Percentiles rank a stretch among this genome's conserved stretches.
Conservation (phyloP, 2,797 vertebrate genomes). For the Thunnus albacares region DNA sequence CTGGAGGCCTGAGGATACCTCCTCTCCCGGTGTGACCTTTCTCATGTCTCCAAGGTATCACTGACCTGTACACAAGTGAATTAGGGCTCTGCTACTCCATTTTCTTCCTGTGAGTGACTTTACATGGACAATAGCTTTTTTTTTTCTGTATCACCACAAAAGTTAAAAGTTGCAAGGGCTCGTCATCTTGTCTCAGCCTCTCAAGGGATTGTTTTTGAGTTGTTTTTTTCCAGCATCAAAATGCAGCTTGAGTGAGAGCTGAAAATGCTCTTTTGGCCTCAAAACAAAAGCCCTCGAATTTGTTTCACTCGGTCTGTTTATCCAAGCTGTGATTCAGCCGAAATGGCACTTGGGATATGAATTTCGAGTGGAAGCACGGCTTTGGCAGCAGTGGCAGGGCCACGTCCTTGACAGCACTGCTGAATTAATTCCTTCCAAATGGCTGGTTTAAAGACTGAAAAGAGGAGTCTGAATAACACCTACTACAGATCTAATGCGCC, state of each 20-base stretch:
- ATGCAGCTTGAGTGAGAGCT: constrained; percentile 42
- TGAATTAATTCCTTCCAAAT: constrained; percentile 67
- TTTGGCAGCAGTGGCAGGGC: constrained; percentile 42
- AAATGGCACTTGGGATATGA: constrained; percentile 63
- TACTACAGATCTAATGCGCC: constrained; percentile 51
- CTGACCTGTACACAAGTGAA: constrained; percentile 17
- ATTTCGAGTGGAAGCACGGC: constrained; percentile 53
- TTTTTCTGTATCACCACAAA: constrained; percentile 35
- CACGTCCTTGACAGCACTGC: constrained; percentile 56
- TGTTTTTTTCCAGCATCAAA: constrained; percentile 35
- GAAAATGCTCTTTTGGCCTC: constrained; percentile 48
- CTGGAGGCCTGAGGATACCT: constrained; percentile 71
- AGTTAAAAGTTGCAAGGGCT: constrained; percentile 22
- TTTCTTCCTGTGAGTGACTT: constrained; percentile 17
- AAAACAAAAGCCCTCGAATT: constrained; percentile 55
- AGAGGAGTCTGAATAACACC: constrained; percentile 61
- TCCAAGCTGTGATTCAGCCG: constrained; percentile 58
- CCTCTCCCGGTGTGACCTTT: constrained; percentile 54
- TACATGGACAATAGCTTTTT: constrained; percentile 29
- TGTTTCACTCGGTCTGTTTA: constrained; percentile 57
- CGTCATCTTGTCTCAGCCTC: constrained; percentile 33
- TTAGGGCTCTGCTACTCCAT: constrained; percentile 28
- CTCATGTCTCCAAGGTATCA: constrained; percentile 41
- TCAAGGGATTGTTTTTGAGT: constrained; percentile 48
- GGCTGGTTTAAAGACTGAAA: constrained; percentile 58